Conservation (phyloP, 2,888 invertebrate species). For the Amphimallon solstitiale region DNA sequence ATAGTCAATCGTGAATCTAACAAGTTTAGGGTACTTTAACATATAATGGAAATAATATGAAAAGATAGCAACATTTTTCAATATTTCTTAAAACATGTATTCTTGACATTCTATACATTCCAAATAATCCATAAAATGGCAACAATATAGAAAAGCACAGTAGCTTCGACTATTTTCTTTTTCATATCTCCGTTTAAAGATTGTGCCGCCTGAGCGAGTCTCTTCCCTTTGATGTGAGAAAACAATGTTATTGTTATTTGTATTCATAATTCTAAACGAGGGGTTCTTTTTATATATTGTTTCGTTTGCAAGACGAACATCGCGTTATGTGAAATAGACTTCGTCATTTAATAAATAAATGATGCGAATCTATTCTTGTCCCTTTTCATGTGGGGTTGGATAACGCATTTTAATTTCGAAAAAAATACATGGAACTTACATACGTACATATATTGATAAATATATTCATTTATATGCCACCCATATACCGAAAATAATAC, state of each 20-base stretch:
- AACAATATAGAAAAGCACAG: slow-evolving; percentile 9
- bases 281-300: slow-evolving; percentile 32
- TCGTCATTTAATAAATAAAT: slow-evolving; percentile 27
- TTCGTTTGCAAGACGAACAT: slow-evolving; percentile 9
- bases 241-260: slow-evolving; percentile 56
- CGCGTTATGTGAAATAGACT: slow-evolving; percentile 23
- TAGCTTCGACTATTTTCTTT: slow-evolving; percentile 30
- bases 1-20: too few relatives aligned
- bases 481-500: too few relatives aligned
- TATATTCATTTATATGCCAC: slow-evolving; percentile 9
- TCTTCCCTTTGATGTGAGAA: slow-evolving; percentile 55
- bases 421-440: slow-evolving; percentile 1
- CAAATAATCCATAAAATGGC: slow-evolving; percentile 5
- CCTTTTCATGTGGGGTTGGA: slow-evolving; percentile 6
- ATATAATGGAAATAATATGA: too few relatives aligned
- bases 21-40: too few relatives aligned
- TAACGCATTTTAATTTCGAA: slow-evolving; percentile 22
- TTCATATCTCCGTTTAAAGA: slow-evolving; percentile 38
- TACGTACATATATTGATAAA: background rate
- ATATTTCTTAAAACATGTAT: too few relatives aligned
- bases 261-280: slow-evolving; percentile 50
- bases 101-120: slow-evolving; percentile 1
- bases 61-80: too few relatives aligned
- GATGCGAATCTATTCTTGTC: slow-evolving; percentile 24
- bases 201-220: slow-evolving; percentile 44